Evolutionary conservation across 1,140 invertebrate species (phyloP).

Genomic region (Drosophila tsacasi): DNA sequence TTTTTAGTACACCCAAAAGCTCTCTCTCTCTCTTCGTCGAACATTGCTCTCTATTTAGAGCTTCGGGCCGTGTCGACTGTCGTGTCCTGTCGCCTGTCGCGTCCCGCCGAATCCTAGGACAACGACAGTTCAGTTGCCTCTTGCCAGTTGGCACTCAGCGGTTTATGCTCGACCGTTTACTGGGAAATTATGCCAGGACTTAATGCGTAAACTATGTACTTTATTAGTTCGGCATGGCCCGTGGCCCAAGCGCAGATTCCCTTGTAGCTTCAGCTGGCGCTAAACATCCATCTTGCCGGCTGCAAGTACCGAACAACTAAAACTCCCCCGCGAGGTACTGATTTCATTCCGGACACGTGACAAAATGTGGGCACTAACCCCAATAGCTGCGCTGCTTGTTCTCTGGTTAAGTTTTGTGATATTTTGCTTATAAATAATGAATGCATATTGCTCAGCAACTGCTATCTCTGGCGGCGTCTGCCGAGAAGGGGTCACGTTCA

Average conservation of each 20-base stretch:
- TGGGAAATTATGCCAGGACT: constrained; percentile 57
- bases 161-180: constrained; percentile 36
- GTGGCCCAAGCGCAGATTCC: constrained; percentile 35
- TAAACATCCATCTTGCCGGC: constrained; percentile 36
- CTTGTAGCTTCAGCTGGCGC: constrained; percentile 18
- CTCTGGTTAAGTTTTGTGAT: constrained; percentile 45
- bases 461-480: constrained; percentile 16
- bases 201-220: constrained; percentile 73
- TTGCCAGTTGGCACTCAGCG: constrained; percentile 40
- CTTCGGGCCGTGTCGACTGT: constrained; percentile 3
- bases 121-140: constrained; percentile 65
- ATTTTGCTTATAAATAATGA: constrained; percentile 73
- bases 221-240: constrained; percentile 51
- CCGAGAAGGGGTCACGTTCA: constrained; percentile 62
- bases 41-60: not conserved
- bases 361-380: constrained; percentile 37
- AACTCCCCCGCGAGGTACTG: constrained; percentile 30
- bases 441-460: constrained; percentile 40
- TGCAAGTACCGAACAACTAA: constrained; percentile 1
- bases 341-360: constrained; percentile 69
- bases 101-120: constrained; percentile 35
- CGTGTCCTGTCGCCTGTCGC: constrained; percentile 27
- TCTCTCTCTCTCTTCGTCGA: not conserved
- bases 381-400: constrained; percentile 14
- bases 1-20: constrained; percentile 68